These are phyloP conservation scores for Temnopleurus reevesii DNA, from an alignment of 53 echinoderm and acorn worm species.

Conservation along the genomic window DNA sequence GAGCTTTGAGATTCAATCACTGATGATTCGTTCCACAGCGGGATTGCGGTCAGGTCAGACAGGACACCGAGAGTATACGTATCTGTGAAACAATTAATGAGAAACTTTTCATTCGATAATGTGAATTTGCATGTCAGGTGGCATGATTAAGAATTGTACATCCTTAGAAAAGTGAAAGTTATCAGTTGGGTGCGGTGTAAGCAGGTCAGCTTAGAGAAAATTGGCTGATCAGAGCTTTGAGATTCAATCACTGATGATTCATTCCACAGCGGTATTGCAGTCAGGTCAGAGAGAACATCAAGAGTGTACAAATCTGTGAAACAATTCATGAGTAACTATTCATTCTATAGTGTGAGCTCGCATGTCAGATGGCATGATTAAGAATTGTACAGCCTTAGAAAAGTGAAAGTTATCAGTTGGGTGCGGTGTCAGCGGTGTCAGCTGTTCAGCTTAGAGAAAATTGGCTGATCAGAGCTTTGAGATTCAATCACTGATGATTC, in stretches of 20 bases:
- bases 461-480: background rate
- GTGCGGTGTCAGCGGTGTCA: too few relatives aligned
- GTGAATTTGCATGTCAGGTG: too few relatives aligned
- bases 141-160: too few relatives aligned
- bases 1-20: background rate
- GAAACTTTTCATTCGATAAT: background rate
- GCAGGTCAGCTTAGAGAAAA: background rate
- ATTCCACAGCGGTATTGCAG: background rate
- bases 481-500: background rate
- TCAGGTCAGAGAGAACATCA: background rate
- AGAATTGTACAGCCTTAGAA: too few relatives aligned
- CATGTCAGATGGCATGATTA: too few relatives aligned
- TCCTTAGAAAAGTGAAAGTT: too few relatives aligned
- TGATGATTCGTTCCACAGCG: background rate
- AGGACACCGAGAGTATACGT: constrained; percentile 26
- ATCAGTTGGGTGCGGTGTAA: too few relatives aligned
- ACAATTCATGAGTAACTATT: background rate
- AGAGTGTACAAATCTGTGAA: background rate
- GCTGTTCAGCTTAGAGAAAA: background rate
- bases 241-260: background rate
- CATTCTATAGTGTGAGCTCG: too few relatives aligned
- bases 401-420: too few relatives aligned
- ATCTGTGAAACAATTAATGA: background rate
- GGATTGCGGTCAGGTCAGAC: constrained; percentile 39
- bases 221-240: background rate